Conservation (phyloP, 2,888 invertebrate species). For the Caenorhabditis parvicauda region DNA sequence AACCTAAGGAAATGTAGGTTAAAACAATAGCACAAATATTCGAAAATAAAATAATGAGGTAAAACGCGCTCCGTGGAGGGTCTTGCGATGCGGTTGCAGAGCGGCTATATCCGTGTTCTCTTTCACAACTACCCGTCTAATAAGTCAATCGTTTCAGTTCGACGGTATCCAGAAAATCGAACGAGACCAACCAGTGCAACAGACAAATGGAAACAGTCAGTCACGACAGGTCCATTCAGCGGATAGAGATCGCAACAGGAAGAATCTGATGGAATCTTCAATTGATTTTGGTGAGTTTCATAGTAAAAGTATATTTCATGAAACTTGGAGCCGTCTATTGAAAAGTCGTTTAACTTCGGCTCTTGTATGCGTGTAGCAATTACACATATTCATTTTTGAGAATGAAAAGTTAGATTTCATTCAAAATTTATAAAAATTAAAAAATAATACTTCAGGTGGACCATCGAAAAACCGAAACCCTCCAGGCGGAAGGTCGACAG, state of each 20-base stretch:
- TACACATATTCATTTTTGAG: not conserved
- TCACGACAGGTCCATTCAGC: not conserved
- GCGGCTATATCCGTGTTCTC: too few species aligned
- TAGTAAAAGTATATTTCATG: too few species aligned
- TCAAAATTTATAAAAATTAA: not conserved
- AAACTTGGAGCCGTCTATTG: not conserved
- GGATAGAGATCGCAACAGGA: slow-evolving; percentile 14
- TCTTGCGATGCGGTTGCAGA: too few species aligned
- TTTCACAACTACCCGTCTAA: too few species aligned
- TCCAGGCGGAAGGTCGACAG: slow-evolving; percentile 41
- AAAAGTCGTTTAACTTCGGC: not conserved
- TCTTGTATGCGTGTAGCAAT: not conserved
- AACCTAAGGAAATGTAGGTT: too few species aligned
- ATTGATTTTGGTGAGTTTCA: slow-evolving; percentile 19
- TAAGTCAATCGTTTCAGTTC: too few species aligned
- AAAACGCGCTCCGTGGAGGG: too few species aligned
- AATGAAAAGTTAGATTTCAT: not conserved
- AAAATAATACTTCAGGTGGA: slow-evolving; percentile 14
- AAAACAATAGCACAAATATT: too few species aligned
- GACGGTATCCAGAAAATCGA: slow-evolving; percentile 27
- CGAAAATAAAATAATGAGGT: too few species aligned
- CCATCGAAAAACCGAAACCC: slow-evolving; percentile 26
- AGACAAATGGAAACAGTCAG: slow-evolving; percentile 9
- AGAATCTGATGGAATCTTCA: slow-evolving; percentile 30
- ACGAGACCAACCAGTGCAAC: slow-evolving; percentile 17